Percentiles rank a stretch among this genome's conserved stretches.
Evolutionary conservation across 2,113 vertebrate genomes (phyloP).

Genomic region (Egretta garzetta): DNA sequence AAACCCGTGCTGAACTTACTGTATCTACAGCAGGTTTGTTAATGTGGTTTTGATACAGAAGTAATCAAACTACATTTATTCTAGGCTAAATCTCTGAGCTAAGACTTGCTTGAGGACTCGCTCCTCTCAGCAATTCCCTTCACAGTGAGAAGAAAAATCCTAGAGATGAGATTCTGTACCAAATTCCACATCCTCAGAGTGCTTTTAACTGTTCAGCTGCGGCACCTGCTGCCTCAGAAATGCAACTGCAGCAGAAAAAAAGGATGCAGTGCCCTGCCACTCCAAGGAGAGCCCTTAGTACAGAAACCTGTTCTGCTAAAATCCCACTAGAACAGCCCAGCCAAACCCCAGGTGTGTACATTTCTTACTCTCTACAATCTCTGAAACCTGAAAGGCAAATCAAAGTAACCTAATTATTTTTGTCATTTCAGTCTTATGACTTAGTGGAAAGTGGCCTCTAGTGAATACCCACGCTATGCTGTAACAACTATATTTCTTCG

Average conservation of each 20-base stretch:
- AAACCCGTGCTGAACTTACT: background rate
- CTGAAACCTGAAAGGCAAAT: background rate
- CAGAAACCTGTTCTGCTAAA: background rate
- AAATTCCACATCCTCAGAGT: background rate
- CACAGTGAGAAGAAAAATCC: background rate
- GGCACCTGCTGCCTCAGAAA: slow-evolving; percentile 47
- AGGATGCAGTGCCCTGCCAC: accelerated
- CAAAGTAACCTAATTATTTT: slow-evolving; percentile 2
- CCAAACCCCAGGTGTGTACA: background rate
- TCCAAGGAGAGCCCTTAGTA: background rate
- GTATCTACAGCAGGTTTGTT: background rate
- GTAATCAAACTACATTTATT: background rate
- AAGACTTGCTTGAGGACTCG: background rate
- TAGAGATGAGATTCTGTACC: background rate
- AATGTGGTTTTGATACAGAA: background rate
- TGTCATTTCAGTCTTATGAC: background rate
- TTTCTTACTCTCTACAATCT: background rate
- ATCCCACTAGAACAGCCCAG: background rate
- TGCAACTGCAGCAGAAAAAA: slow-evolving; percentile 25
- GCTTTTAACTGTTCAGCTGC: slow-evolving; percentile 23
- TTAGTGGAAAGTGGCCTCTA: background rate
- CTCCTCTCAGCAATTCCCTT: background rate
- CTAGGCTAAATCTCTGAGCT: background rate
- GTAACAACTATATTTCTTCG: background rate
- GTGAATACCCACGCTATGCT: background rate